Percentiles rank a stretch among this genome's conserved stretches.
Conservation (phyloP, 2,888 invertebrate genomes). For the Hyposoter didymator region DNA sequence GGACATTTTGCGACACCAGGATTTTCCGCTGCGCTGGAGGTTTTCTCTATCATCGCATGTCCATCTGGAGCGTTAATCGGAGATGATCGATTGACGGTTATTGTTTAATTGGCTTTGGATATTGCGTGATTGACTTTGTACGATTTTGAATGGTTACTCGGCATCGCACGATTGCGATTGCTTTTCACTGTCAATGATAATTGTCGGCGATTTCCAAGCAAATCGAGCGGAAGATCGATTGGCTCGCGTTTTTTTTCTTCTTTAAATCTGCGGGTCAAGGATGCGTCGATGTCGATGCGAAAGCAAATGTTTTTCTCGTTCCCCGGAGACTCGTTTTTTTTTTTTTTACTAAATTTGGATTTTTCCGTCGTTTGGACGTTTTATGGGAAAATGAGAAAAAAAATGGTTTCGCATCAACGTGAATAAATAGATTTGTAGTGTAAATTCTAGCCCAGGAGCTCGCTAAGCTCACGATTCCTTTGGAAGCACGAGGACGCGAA, state of each 20-base stretch:
- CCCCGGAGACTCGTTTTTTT: background rate
- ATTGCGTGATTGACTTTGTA: background rate
- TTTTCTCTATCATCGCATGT: background rate
- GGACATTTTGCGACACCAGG: background rate
- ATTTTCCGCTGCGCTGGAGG: background rate
- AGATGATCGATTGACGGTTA: conserved; percentile 10
- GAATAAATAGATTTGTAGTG: background rate
- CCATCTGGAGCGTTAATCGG: background rate
- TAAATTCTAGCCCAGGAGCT: background rate
- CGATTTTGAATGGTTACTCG: background rate
- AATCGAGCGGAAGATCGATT: background rate
- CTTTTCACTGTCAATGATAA: background rate
- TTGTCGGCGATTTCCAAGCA: background rate
- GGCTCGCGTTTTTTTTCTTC: background rate
- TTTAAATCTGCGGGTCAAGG: background rate
- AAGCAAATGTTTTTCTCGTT: background rate
- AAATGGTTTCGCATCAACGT: background rate
- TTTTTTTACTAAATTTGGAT: background rate
- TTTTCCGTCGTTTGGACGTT: background rate
- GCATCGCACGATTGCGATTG: background rate
- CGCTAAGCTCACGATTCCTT: background rate
- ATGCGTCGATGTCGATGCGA: background rate
- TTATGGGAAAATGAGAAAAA: background rate
- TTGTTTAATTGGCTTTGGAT: background rate
- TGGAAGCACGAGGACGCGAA: conserved; percentile 8